Evolutionary conservation across 2,797 vertebrate species (phyloP), one percentile per base, ranked within the genome.

Genomic region (Argya squamiceps): DNA sequence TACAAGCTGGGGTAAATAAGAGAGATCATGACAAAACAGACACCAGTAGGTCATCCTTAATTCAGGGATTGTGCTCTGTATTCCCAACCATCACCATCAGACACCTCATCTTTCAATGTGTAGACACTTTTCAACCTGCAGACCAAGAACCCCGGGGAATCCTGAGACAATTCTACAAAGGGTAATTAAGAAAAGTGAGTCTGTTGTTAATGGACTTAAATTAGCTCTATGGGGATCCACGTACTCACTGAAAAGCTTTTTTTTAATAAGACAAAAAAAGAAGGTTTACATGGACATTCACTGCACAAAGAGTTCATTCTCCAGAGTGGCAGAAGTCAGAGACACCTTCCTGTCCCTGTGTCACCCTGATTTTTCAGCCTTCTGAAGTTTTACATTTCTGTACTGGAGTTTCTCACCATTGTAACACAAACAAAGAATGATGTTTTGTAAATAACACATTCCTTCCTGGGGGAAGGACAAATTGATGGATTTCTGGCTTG

Each of bases 151-250:
- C 68, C 64, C 6, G 4, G 91, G 75, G 94, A 95, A 92, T 92
- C 68, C 75, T 74, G 60, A 43, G 30, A 85, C 39, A 83, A 93
- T 93, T 89, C 82, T 91, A 63, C 62, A 74, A 93, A 91, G 36
- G 52, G 89, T 96, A 96, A 97, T 95, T 97, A 96, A 95, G 79
- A 74, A 92, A 89, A 93, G 27, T 2, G 9, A 83, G 34, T 71
- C 88, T 92, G 22, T 30, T 74, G 59, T 88, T 95, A 95, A 95
- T 43, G 89, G 94, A 18, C 89, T 92, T 95, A 74, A 89, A 95
- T 91, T 64, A 95, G 59, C 89, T 95, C 95, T 88, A 0, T 43
- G 41, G 74, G 71, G 89, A 96, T 80, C 87, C 81, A 74, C 3
- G 1, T 5, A 26, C 41, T 90, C 64, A 52, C 24, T 53, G 75